Conservation (phyloP, 2,113 vertebrate genomes). For the Taurulus bubalis region DNA sequence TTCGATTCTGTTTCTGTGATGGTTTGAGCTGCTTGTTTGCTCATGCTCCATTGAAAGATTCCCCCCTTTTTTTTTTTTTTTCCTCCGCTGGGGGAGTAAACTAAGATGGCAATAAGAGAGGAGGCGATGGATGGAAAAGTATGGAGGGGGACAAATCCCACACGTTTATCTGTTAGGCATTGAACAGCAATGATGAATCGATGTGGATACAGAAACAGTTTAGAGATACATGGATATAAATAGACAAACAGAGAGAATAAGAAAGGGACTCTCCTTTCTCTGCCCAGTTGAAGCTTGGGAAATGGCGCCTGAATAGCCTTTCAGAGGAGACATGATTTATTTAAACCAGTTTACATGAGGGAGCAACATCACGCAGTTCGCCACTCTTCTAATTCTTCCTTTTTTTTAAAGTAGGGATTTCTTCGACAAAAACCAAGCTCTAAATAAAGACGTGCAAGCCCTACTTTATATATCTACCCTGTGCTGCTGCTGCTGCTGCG, state of each 20-base stretch:
- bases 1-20: constrained; percentile 27
- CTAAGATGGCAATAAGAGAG: neutral
- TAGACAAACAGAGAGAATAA: constrained; percentile 5
- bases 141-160: neutral
- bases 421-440: constrained; percentile 9
- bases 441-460: constrained; percentile 53
- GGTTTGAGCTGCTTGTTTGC: constrained; percentile 24
- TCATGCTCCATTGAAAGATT: constrained; percentile 2
- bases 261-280: neutral
- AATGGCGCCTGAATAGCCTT: constrained; percentile 46
- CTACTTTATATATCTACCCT: constrained; percentile 33
- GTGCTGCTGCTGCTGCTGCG: neutral
- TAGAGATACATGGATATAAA: neutral
- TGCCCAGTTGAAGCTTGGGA: constrained; percentile 25
- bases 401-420: constrained; percentile 33
- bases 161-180: neutral
- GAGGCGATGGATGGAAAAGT: neutral
- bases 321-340: constrained; percentile 72
- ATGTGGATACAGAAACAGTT: neutral
- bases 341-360: constrained; percentile 65
- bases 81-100: constrained; percentile 10
- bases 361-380: constrained; percentile 53
- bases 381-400: constrained; percentile 48
- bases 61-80: too few relatives aligned
- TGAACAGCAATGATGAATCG: constrained; percentile 1